Evolutionary conservation across 2,797 vertebrate genomes (phyloP).

Genomic region (Parambassis ranga): DNA sequence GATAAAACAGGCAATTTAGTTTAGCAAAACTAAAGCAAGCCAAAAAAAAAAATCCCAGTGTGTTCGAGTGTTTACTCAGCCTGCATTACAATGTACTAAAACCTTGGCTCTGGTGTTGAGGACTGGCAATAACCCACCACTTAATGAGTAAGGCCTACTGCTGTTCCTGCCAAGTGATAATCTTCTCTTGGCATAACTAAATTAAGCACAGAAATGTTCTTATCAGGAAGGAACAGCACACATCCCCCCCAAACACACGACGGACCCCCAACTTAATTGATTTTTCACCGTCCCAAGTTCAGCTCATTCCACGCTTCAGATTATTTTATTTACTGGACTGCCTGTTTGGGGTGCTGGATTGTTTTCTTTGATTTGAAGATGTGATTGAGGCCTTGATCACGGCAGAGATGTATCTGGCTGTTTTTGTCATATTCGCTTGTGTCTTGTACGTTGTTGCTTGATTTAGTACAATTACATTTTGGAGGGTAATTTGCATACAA

Average conservation of each 20-base stretch:
- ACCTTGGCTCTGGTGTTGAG: conserved; percentile 71
- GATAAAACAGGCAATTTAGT: conserved; percentile 38
- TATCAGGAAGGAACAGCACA: conserved; percentile 76
- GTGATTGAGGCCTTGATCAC: conserved; percentile 37
- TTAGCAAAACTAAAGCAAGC: conserved; percentile 46
- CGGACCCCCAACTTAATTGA: conserved; percentile 69
- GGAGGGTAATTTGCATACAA: background rate
- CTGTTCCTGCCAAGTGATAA: conserved; percentile 75
- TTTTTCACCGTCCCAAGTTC: conserved; percentile 64
- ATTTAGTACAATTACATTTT: conserved; percentile 15
- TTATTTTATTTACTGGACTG: conserved; percentile 65
- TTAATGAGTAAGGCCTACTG: conserved; percentile 75
- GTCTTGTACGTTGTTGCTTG: conserved; percentile 9
- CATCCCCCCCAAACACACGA: conserved; percentile 54
- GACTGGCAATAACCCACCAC: conserved; percentile 74
- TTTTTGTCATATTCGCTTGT: background rate
- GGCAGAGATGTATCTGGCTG: conserved; percentile 4
- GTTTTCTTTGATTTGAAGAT: conserved; percentile 57
- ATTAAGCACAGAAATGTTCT: conserved; percentile 76
- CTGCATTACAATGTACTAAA: conserved; percentile 66
- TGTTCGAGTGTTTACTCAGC: conserved; percentile 57
- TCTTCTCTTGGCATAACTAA: conserved; percentile 76
- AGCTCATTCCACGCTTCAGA: conserved; percentile 52
- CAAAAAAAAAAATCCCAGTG: conserved; percentile 42
- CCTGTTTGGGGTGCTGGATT: conserved; percentile 50